phyloP scores from a whole-genome alignment of 2,113 vertebrate genomes.

The Trachemys scripta region DNA sequence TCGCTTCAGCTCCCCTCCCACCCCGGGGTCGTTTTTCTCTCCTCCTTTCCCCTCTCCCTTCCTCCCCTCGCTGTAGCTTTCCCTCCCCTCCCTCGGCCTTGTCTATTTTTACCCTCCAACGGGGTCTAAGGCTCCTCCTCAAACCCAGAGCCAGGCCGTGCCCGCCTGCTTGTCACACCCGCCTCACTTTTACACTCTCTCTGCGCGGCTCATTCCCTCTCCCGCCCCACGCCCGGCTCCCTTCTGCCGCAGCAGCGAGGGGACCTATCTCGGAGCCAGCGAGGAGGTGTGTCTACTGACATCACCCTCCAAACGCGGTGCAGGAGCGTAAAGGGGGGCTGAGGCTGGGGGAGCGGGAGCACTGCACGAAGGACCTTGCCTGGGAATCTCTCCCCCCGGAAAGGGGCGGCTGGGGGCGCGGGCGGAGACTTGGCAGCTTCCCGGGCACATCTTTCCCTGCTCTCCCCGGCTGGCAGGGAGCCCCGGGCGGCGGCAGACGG shows the following conservation, averaged over 20 bases:
- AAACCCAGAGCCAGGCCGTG: no score
- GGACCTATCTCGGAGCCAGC: neutral
- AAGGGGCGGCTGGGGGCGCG: neutral
- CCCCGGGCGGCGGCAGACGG: neutral
- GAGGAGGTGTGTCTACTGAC: slow-evolving; percentile 29
- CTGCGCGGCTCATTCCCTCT: neutral
- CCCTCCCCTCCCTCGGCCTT: no score
- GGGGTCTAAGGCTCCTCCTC: no score
- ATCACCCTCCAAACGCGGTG: neutral
- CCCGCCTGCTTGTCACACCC: no score
- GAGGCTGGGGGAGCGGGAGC: neutral
- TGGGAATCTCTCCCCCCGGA: no score
- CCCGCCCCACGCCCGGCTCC: rapidly evolving
- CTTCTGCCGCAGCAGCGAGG: no score
- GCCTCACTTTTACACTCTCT: neutral
- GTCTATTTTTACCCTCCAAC: neutral
- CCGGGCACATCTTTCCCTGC: neutral
- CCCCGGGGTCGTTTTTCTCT: neutral
- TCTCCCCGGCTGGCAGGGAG: neutral
- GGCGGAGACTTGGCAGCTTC: rapidly evolving
- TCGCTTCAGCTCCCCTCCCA: neutral
- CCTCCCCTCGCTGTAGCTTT: neutral
- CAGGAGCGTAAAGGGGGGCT: neutral
- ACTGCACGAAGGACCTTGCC: neutral
- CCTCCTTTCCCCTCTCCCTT: no score